Conservation (phyloP, 2,888 invertebrate species). For the Scaptomyza cyrtandrae region DNA sequence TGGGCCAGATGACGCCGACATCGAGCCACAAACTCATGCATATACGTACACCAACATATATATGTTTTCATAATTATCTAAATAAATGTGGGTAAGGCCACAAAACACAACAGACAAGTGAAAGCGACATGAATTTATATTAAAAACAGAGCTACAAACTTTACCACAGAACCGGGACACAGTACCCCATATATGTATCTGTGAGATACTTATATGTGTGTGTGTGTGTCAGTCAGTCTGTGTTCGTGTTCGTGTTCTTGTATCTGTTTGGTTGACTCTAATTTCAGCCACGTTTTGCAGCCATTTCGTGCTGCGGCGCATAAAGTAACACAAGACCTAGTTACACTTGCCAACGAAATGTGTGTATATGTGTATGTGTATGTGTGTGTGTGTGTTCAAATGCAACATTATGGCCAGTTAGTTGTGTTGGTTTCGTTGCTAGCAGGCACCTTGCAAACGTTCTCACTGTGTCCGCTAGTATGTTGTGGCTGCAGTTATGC, state of each 20-base stretch:
- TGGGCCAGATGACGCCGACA: constrained; percentile 47
- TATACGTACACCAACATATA: too few relatives aligned
- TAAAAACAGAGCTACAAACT: constrained; percentile 65
- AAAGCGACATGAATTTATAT: constrained; percentile 76
- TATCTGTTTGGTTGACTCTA: constrained; percentile 54
- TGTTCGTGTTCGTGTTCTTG: not conserved
- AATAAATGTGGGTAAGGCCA: constrained; percentile 68
- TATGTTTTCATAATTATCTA: constrained; percentile 74
- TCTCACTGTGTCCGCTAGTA: constrained; percentile 28
- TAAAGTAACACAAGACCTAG: constrained; percentile 69
- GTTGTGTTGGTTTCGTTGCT: constrained; percentile 49
- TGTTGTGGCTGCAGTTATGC: constrained; percentile 71
- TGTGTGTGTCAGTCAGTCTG: not conserved
- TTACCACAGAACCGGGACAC: constrained; percentile 49
- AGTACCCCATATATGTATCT: constrained; percentile 61
- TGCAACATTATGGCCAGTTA: constrained; percentile 71
- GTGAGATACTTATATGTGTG: constrained; percentile 24
- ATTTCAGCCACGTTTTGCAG: constrained; percentile 55
- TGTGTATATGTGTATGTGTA: constrained; percentile 3
- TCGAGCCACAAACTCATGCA: constrained; percentile 34
- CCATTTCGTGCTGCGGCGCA: constrained; percentile 49
- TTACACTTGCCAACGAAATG: constrained; percentile 48
- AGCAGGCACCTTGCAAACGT: constrained; percentile 4
- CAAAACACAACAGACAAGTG: constrained; percentile 52
- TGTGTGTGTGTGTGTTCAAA: constrained; percentile 39